Base-by-base conservation (phyloP, 2,113 vertebrate species). In the Acanthochromis polyacanthus region DNA sequence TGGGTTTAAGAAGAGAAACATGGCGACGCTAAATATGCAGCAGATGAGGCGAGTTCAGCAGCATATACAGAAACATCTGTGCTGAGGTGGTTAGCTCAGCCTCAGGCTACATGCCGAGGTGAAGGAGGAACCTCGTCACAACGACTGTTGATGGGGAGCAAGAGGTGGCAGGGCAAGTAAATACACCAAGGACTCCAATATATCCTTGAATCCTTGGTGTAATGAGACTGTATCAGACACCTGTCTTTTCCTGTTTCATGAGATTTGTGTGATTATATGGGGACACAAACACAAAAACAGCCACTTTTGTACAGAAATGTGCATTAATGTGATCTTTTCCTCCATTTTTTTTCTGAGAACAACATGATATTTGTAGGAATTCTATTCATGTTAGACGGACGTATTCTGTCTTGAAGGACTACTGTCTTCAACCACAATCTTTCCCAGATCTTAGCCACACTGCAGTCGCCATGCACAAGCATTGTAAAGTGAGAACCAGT, bases 171-270 rank as follows among this genome's bases (percentile, higher is more conserved):
- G 78, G 52, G 65, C 28, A 9, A 10, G 32, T 30, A 36, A 36
- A 36, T 36, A 9, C 25, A 25, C 25, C 25, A 25, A 25, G 25
- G 25, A 25, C 3, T 25, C 25, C 2, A 25, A 25, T 2, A 25
- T 25, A 25, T 25, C 25, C 25, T 2, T 25, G 25, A 25, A 25
- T 25, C 25, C 25, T 25, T 25, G 25, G 25, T 25, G 25, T 57
- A 64, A 50, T 56, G 45, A 74, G 45, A 68, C 75, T 78, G 73
- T 36, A n/a, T 88, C 69, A 66, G 71, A 52, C 74, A 20, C 52
- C 56, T 81, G 71, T 69, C 32, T 57, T 76, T 72, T 66, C 56
- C 56, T 59, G n/a, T 32, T 53, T 48, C 43, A 56, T 3, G 10
- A 48, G 46, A 48, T 48, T 48, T 75, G 63, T 70, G 38, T 70